Evolutionary conservation across 2,888 invertebrate species (phyloP).

Genomic region (Amphiduros pacificus): DNA sequence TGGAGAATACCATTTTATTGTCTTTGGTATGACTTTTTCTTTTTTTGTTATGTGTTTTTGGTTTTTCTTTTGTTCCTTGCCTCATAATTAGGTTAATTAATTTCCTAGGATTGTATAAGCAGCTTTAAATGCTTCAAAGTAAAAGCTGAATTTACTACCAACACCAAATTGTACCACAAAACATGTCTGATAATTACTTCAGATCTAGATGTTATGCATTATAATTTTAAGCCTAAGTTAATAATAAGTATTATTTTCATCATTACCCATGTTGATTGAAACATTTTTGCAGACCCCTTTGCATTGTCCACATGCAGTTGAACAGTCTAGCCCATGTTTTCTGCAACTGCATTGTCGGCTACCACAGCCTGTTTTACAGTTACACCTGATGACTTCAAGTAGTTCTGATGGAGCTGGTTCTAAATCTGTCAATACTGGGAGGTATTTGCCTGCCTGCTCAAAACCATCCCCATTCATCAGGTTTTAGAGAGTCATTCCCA

Average conservation of each 20-base stretch:
- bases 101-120: too few species aligned
- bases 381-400: constrained; percentile 30
- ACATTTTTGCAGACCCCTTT: background rate
- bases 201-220: background rate
- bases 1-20: too few species aligned
- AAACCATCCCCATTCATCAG: constrained; percentile 31
- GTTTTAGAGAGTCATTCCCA: constrained; percentile 16
- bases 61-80: too few species aligned
- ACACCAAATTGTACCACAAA: too few species aligned
- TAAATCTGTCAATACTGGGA: constrained; percentile 17
- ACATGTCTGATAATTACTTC: too few species aligned
- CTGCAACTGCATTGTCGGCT: constrained; percentile 27
- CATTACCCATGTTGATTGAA: background rate
- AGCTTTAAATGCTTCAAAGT: too few species aligned
- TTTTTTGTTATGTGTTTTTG: too few species aligned
- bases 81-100: too few species aligned
- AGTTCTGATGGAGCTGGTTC: constrained; percentile 30
- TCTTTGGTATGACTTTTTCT: too few species aligned
- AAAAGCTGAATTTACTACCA: too few species aligned
- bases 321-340: constrained; percentile 20
- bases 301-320: constrained; percentile 19
- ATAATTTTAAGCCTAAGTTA: background rate
- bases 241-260: background rate
- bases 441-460: constrained; percentile 7
- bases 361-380: constrained; percentile 30